These are phyloP conservation scores for Apis cerana DNA, from an alignment of 1,140 invertebrate genomes.

Conservation along the genomic window DNA sequence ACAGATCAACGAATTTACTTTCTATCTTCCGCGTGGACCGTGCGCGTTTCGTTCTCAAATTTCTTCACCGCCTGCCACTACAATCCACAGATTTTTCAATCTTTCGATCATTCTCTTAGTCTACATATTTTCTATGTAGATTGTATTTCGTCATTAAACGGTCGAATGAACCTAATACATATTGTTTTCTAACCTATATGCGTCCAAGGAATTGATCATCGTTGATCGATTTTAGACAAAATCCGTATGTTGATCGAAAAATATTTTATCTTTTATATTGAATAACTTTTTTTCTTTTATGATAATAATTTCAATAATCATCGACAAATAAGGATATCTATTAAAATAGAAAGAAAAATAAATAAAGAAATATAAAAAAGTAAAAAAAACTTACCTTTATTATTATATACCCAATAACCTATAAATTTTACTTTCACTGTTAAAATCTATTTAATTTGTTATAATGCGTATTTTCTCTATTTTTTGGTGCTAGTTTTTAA, in stretches of 20 bases:
- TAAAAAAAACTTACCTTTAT: not conserved
- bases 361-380: not conserved
- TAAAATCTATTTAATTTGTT: not conserved
- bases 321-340: not conserved
- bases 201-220: not conserved
- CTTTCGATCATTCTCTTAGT: not conserved
- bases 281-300: not conserved
- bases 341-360: not conserved
- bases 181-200: constrained; percentile 4
- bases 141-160: constrained; percentile 18
- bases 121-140: constrained; percentile 6
- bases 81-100: constrained; percentile 41
- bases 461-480: not conserved
- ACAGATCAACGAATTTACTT: constrained; percentile 4
- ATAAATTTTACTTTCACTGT: not conserved
- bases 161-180: not conserved
- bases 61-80: not conserved
- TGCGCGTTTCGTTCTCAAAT: constrained; percentile 20
- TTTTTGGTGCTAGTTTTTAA: not conserved
- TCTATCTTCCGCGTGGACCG: constrained; percentile 21
- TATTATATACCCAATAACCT: too few species aligned
- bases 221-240: too few species aligned
- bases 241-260: not conserved
- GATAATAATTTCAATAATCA: too few species aligned
- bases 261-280: not conserved